Conservation (phyloP, 1,140 invertebrate species). For the Kradibia gibbosae region DNA sequence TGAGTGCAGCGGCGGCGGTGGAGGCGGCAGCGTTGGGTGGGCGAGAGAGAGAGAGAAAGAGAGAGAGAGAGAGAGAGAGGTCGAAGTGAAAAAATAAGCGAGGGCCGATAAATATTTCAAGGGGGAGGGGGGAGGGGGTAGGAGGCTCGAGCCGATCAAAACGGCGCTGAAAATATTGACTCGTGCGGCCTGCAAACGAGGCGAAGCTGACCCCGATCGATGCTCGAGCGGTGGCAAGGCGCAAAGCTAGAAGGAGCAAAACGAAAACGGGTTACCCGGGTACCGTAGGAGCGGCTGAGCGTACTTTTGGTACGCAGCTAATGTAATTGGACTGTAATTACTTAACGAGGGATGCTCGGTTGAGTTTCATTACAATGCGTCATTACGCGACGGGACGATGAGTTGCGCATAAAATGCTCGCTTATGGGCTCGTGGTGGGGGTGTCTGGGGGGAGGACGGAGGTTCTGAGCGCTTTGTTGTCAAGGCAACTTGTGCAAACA, state of each 20-base stretch:
- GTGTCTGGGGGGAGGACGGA: too few species aligned
- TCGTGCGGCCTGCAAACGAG: background rate
- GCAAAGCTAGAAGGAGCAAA: background rate
- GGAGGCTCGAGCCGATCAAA: background rate
- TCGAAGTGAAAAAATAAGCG: background rate
- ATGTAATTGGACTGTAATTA: slow-evolving; percentile 46
- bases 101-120: background rate
- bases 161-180: slow-evolving; percentile 13
- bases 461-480: background rate
- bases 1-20: too few species aligned
- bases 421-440: too few species aligned
- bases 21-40: background rate
- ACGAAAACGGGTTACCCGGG: too few species aligned
- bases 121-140: too few species aligned
- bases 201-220: background rate
- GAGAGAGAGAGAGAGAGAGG: background rate
- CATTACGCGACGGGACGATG: slow-evolving; percentile 1
- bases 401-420: background rate
- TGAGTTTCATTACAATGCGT: slow-evolving; percentile 35
- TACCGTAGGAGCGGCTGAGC: background rate
- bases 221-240: background rate
- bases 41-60: background rate
- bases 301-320: slow-evolving; percentile 6
- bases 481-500: background rate
- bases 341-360: slow-evolving; percentile 23